Base-by-base conservation (phyloP, 2,797 vertebrate genomes). In the Adelosebastes latens region DNA sequence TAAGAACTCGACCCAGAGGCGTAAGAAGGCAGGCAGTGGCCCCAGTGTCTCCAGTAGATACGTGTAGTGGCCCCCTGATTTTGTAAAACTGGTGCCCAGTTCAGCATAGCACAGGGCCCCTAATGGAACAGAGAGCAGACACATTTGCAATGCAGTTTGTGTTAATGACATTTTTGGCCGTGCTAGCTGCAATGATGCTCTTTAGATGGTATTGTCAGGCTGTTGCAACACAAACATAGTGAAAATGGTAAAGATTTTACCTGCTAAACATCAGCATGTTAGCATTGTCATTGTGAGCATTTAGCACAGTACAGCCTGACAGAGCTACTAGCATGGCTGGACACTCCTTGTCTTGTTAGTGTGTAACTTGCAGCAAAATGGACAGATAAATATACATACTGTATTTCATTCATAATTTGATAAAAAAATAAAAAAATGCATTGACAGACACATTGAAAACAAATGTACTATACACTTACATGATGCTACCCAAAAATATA, bases 21-120 rank as follows among this genome's bases (percentile, higher is more conserved):
- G 94, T 49, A 97, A 82, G 77, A 98, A 98, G n/a, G 96, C 96
- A 39, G 96, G 96, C 65, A 97, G 89, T n/a, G 97, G 96, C 6
- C 97, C 97, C 52, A 97, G 77, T 0, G 97, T 89, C 96, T 82
- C 95, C 95, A 93, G 84, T 0, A 97, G 96, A 60, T 95, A 97
- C 1, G 95, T 97, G 85, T 95, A 94, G 88, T 97, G 92, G 61
- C 96, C 96, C 85, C 97, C 97, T 76, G 93, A 91, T 55, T 90
- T 92, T 14, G 81, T 87, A 24, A 95, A 94, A 52, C 8, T 94
- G 83, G 94, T 95, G 6, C 94, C 93, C 69, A 95, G 86, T 55
- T 95, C 94, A 62, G 94, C 94, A 1, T 93, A 95, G 53, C 94
- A 95, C 36, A 95, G 59, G 8, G 92, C 92, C 14, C 94, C 94